Evolutionary conservation across 2,888 invertebrate genomes (phyloP).

Genomic region (Drosophila testacea): DNA sequence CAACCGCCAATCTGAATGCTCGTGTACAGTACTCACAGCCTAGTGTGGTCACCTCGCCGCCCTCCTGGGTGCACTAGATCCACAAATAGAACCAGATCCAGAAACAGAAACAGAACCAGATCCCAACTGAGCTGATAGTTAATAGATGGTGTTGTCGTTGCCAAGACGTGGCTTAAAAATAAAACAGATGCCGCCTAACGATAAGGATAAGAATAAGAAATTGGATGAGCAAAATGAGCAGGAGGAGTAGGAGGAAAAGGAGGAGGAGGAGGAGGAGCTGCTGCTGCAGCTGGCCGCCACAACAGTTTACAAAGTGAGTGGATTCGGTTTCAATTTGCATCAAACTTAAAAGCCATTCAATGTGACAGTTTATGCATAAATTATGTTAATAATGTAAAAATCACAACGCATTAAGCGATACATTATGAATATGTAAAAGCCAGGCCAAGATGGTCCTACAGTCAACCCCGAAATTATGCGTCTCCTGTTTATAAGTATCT

Average conservation of each 20-base stretch:
- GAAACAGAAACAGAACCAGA: no score
- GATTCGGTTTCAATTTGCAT: constrained; percentile 69
- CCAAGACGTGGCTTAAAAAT: constrained; percentile 4
- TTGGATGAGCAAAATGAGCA: neutral
- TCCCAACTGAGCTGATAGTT: constrained; percentile 2
- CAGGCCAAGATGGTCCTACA: neutral
- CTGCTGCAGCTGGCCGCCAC: constrained; percentile 63
- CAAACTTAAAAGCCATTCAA: constrained; percentile 75
- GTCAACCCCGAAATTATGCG: neutral
- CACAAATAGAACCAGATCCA: neutral
- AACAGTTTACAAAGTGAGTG: constrained; percentile 77
- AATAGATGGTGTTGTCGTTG: constrained; percentile 9
- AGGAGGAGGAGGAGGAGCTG: constrained; percentile 30
- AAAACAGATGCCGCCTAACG: constrained; percentile 11
- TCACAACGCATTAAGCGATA: constrained; percentile 63
- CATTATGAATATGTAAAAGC: constrained; percentile 82
- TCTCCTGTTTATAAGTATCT: constrained; percentile 34
- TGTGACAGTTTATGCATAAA: constrained; percentile 84
- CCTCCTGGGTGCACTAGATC: constrained; percentile 85
- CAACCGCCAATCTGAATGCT: constrained; percentile 87
- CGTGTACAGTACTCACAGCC: constrained; percentile 86
- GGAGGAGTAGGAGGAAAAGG: constrained; percentile 24
- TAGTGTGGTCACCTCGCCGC: constrained; percentile 84
- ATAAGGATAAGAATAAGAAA: constrained; percentile 2
- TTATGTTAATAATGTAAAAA: constrained; percentile 85